Conservation (phyloP, 2,113 vertebrate genomes). For the Salvelinus sp. region DNA sequence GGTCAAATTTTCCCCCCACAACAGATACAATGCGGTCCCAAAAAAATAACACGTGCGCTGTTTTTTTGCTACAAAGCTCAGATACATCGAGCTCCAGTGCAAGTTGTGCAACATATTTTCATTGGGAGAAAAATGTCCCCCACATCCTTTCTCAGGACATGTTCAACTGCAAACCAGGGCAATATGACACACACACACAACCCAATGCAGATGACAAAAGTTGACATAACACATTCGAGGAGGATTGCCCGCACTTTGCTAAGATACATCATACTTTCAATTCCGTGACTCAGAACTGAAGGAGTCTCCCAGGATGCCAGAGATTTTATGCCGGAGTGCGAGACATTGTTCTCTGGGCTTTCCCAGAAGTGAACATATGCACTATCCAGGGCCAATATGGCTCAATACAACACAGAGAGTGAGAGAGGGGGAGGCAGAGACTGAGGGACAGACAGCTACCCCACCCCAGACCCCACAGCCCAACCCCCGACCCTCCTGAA, state of each 20-base stretch:
- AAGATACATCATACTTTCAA: conserved; percentile 2
- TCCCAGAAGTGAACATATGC: conserved; percentile 6
- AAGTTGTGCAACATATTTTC: no score
- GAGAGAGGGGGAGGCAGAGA: not conserved
- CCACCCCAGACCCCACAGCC: not conserved
- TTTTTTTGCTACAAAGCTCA: no score
- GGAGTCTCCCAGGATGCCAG: not conserved
- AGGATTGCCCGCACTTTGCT: not conserved
- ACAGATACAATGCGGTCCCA: no score
- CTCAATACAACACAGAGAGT: not conserved
- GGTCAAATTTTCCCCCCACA: no score
- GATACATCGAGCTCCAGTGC: no score
- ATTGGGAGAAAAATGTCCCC: no score
- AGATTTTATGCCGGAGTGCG: not conserved
- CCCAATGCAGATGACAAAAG: not conserved
- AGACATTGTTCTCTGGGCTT: not conserved
- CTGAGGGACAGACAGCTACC: conserved; percentile 1
- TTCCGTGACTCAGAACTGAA: not conserved
- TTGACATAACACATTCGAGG: not conserved
- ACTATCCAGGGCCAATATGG: conserved; percentile 2
- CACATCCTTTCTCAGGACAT: no score
- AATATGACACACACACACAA: not conserved
- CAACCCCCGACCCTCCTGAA: not conserved
- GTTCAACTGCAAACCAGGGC: no score
- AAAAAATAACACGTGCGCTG: no score